Conservation (phyloP, 2,113 vertebrate species). For the Rhinoderma darwinii region DNA sequence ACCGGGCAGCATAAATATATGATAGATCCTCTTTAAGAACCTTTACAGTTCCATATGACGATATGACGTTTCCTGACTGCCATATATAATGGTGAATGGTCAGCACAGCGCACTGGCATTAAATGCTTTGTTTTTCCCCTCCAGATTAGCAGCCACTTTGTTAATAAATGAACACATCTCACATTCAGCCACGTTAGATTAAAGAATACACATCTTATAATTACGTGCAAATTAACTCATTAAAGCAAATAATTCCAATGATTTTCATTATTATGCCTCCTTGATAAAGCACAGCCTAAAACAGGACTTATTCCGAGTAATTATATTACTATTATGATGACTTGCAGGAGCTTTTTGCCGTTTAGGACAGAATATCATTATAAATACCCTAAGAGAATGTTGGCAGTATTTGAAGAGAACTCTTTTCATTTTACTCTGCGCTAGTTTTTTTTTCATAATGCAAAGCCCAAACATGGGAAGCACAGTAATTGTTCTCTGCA, state of each 20-base stretch:
- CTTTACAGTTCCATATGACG: background rate
- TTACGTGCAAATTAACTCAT: conserved; percentile 67
- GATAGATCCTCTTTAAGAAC: no score
- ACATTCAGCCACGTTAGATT: conserved; percentile 69
- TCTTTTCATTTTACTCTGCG: conserved; percentile 73
- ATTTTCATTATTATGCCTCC: conserved; percentile 68
- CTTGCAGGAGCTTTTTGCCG: conserved; percentile 68
- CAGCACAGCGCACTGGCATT: background rate
- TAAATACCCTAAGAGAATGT: conserved; percentile 71
- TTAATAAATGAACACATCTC: conserved; percentile 68
- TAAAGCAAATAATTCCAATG: conserved; percentile 65
- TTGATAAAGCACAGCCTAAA: conserved; percentile 68
- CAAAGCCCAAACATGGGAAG: conserved; percentile 69
- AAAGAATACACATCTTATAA: conserved; percentile 64
- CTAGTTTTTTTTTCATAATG: conserved; percentile 72
- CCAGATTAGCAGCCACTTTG: conserved; percentile 51
- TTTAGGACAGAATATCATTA: conserved; percentile 75
- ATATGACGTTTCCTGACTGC: background rate
- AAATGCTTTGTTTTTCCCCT: background rate
- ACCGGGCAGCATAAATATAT: no score
- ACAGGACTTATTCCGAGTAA: conserved; percentile 69
- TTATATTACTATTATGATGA: conserved; percentile 73
- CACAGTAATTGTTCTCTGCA: conserved; percentile 77
- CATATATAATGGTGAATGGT: background rate
- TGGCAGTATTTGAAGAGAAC: conserved; percentile 68